A percentile compares a stretch with the other conserved stretches of the same genome.
Evolutionary conservation across 2,888 invertebrate genomes (phyloP).

Genomic region (Omphaloscelis lunosa): DNA sequence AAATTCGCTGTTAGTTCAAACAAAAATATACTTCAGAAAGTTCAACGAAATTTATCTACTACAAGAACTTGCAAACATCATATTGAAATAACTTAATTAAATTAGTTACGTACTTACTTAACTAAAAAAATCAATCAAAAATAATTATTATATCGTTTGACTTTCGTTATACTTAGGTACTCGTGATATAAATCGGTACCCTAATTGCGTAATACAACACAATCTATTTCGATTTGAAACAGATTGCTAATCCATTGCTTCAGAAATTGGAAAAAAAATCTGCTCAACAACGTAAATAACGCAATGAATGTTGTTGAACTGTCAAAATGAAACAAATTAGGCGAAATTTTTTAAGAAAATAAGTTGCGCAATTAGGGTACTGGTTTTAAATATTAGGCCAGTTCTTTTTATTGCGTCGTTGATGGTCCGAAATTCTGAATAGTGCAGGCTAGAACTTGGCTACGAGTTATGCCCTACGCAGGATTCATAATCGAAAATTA

Average conservation of each 20-base stretch:
- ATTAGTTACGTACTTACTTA: not conserved
- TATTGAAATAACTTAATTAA: slow-evolving; percentile 26
- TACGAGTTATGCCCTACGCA: not conserved
- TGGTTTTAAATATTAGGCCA: not conserved
- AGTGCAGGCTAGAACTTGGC: not conserved
- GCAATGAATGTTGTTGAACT: too few relatives aligned
- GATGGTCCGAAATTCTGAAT: not conserved
- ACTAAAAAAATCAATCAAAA: slow-evolving; percentile 8
- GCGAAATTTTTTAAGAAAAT: too few relatives aligned
- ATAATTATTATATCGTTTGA: slow-evolving; percentile 11
- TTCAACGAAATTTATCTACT: slow-evolving; percentile 1
- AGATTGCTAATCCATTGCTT: too few relatives aligned
- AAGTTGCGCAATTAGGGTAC: too few relatives aligned
- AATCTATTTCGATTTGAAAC: too few relatives aligned
- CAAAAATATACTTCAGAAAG: slow-evolving; percentile 15
- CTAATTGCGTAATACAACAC: too few relatives aligned
- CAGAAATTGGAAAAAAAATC: too few relatives aligned
- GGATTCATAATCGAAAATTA: not conserved
- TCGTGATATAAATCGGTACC: too few relatives aligned
- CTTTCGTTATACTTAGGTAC: slow-evolving; percentile 1
- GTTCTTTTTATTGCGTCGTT: too few relatives aligned
- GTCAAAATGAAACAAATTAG: too few relatives aligned
- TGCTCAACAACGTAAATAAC: too few relatives aligned
- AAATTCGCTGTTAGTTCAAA: not conserved
- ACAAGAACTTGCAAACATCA: slow-evolving; percentile 11